Evolutionary conservation across 2,797 vertebrate genomes (phyloP), one percentile per base, ranked within the genome.

Genomic region (Chrosomus eos): DNA sequence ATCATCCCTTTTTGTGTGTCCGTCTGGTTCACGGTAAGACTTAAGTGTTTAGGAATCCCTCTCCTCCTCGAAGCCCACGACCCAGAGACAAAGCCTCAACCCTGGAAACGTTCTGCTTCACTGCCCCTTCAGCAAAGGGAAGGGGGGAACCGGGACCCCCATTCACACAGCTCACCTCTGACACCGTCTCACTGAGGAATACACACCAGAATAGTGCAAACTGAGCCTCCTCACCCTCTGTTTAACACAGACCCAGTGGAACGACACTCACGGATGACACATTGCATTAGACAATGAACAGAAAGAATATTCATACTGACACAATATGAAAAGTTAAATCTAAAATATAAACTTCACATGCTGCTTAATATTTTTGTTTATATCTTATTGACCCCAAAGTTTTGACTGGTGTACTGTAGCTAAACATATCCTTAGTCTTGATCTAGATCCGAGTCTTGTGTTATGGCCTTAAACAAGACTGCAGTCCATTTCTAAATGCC

Each of bases 141-240:
- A 66, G 51, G 72, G 71, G 81, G 11, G 28, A 11, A 28, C 21
- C 77, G 2, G 62, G 18, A 70, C 33, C 89, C 84, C 91, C 84
- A 93, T 94, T 94, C 93, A 94, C 71, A 11, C 7, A 23, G 7
- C 87, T 94, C 92, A 95, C 93, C 93, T 93, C 92, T 94, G 93
- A 94, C 92, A 93, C 66, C n/a, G 72, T 84, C 84, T 70, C 86
- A 53, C 81, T 76, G 51, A n/a, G 81, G 79, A 75, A 38, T 73
- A 45, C 43, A 43, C 70, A 21, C 64, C 66, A 53, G 60, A 66
- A 79, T 68, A 33, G 48, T 40, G 72, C 45, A 53, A 85, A 67
- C 40, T 26, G 64, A 81, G 68, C 31, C 14, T 81, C 72, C 81
- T 87, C 78, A 79, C 79, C 74, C 81, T 81, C 68, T 79, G 81